Conservation (phyloP, 2,888 invertebrate genomes). For the Heliconius sara region DNA sequence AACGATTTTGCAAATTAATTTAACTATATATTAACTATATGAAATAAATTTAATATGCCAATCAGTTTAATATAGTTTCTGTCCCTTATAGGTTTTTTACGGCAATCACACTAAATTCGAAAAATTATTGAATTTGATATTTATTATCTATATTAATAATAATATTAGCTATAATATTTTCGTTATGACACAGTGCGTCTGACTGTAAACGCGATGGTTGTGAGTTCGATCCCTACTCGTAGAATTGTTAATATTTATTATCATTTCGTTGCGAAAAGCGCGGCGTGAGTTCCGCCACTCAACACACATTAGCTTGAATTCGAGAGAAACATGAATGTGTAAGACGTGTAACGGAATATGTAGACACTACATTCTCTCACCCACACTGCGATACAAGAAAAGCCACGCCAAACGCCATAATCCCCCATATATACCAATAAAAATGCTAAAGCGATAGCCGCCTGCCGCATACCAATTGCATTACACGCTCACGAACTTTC, state of each 20-base stretch:
- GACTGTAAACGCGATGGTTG: background rate
- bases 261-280: background rate
- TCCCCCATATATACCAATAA: background rate
- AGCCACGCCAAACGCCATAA: too few relatives aligned
- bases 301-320: too few relatives aligned
- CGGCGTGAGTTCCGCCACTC: too few relatives aligned
- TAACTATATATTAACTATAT: too few relatives aligned
- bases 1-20: background rate
- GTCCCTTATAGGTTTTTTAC: too few relatives aligned
- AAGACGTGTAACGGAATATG: too few relatives aligned
- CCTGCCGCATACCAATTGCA: constrained; percentile 3
- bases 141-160: background rate
- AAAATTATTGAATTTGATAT: background rate
- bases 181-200: background rate
- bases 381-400: too few relatives aligned
- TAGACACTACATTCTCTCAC: too few relatives aligned
- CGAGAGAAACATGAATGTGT: too few relatives aligned
- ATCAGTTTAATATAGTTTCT: too few relatives aligned
- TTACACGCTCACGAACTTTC: constrained; percentile 19
- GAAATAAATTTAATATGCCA: background rate
- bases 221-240: background rate
- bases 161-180: background rate
- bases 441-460: background rate
- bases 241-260: background rate
- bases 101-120: too few relatives aligned